Evolutionary conservation across 92 coral and sea anemone species (phyloP), one percentile per base, ranked within the genome.

Genomic region (Hydrozoanthus gracilis): DNA sequence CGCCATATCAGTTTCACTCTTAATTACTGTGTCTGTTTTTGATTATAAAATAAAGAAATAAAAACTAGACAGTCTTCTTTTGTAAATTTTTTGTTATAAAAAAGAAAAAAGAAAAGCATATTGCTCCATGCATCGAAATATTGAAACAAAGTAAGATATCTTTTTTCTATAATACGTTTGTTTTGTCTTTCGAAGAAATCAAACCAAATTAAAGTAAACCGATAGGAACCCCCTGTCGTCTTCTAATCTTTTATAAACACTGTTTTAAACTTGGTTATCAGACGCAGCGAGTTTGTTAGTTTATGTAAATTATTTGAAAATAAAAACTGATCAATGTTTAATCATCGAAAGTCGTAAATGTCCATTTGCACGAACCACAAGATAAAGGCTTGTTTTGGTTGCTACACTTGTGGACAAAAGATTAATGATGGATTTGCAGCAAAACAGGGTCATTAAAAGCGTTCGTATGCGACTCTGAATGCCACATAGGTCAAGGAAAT

Each of bases 331-430:
- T 80, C 62, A 80, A 80, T 80, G 85, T 80, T 80, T 80, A 80
- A 80, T 80, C 74, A 46, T 16, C 5, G 52, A 10, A 65, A 66
- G 27, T 65, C 46, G 61, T 49, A 13, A 52, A 64, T 66, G 85
- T 80, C 85, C n/a, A 48, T 80, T 65, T 68, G 73, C 44, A 80
- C 44, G 48, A 79, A 80, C 55, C 54, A 65, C 85, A 66, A 17
- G 17, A 80, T 66, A 27, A 62, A 80, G 66, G 74, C 45, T 80
- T 80, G 74, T 48, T 80, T 64, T 80, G 44, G 85, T 80, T 80
- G n/a, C 85, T 52, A 48, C 48, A 60, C 61, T 60, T 10, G 69
- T 64, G 39, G 85, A 80, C 47, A 67, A 80, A 49, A 20, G 50
- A 55, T 16, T 44, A 80, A 17, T 46, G 14, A 16, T 10, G 58